phyloP scores from a whole-genome alignment of 2,888 invertebrate genomes.

The Drosophila macrothrix region DNA sequence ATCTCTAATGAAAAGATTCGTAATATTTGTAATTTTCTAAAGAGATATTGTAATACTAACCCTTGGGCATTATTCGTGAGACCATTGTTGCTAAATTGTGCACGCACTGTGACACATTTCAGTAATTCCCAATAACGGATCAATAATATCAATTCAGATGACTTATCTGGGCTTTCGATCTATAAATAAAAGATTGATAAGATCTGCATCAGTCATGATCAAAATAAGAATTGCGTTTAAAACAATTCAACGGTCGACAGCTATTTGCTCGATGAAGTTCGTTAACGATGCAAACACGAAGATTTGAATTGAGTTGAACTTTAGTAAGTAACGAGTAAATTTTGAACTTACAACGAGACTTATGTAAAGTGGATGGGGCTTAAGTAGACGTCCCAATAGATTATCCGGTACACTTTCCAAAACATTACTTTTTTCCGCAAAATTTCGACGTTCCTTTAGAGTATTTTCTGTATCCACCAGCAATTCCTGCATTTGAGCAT shows the following conservation, averaged over 20 bases:
- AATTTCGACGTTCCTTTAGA: constrained; percentile 25
- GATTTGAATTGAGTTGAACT: neutral
- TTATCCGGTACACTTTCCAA: constrained; percentile 9
- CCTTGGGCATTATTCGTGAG: constrained; percentile 37
- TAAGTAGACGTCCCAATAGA: constrained; percentile 25
- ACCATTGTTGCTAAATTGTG: constrained; percentile 36
- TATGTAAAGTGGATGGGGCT: constrained; percentile 63
- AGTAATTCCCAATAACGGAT: constrained; percentile 61
- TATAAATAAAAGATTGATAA: constrained; percentile 13
- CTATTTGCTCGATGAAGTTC: neutral
- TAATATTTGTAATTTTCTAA: neutral
- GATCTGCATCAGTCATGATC: neutral
- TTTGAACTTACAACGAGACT: constrained; percentile 49
- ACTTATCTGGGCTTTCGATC: constrained; percentile 48
- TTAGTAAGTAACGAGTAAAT: neutral
- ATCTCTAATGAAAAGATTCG: constrained; percentile 41
- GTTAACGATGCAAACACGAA: neutral
- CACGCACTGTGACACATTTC: constrained; percentile 60
- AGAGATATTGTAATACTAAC: constrained; percentile 27
- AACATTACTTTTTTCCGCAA: constrained; percentile 18
- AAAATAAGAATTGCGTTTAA: neutral
- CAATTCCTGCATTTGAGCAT: constrained; percentile 63
- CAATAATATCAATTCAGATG: constrained; percentile 42
- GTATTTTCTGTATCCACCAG: constrained; percentile 32
- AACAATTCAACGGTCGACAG: neutral